Conservation (phyloP, 2,888 invertebrate species). For the Matsumyia berberina region DNA sequence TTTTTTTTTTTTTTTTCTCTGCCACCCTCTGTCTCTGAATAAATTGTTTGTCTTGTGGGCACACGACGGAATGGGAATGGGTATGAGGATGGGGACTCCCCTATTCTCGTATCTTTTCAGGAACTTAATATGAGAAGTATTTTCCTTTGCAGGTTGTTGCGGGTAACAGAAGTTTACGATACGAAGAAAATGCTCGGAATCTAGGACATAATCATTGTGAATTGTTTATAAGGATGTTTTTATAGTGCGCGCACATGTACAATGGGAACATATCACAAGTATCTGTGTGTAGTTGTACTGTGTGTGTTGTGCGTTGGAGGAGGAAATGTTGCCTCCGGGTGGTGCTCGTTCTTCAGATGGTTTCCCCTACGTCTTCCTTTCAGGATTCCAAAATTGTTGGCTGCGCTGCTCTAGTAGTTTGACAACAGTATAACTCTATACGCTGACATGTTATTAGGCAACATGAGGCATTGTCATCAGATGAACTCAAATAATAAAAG, state of each 20-base stretch:
- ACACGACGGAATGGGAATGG: neutral
- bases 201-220: slow-evolving; percentile 73
- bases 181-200: slow-evolving; percentile 59
- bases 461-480: slow-evolving; percentile 47
- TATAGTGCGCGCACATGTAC: slow-evolving; percentile 52
- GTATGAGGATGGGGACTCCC: slow-evolving; percentile 1
- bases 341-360: slow-evolving; percentile 22
- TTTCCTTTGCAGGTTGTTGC: slow-evolving; percentile 56
- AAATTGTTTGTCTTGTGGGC: slow-evolving; percentile 61
- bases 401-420: slow-evolving; percentile 24
- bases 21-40: slow-evolving; percentile 37
- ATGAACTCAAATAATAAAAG: slow-evolving; percentile 26
- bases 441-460: slow-evolving; percentile 45
- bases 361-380: slow-evolving; percentile 10
- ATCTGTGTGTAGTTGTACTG: slow-evolving; percentile 29
- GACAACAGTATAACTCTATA: slow-evolving; percentile 37
- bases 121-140: slow-evolving; percentile 67
- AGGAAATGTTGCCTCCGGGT: slow-evolving; percentile 42
- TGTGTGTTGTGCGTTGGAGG: slow-evolving; percentile 5
- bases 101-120: slow-evolving; percentile 39
- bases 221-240: slow-evolving; percentile 65
- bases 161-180: slow-evolving; percentile 34
- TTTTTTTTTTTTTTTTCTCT: slow-evolving; percentile 22
- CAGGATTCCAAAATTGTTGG: slow-evolving; percentile 29
- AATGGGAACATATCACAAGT: slow-evolving; percentile 31